These are phyloP conservation scores for Pempheris klunzingeri DNA, from an alignment of 2,797 vertebrate genomes.

Conservation along the genomic window DNA sequence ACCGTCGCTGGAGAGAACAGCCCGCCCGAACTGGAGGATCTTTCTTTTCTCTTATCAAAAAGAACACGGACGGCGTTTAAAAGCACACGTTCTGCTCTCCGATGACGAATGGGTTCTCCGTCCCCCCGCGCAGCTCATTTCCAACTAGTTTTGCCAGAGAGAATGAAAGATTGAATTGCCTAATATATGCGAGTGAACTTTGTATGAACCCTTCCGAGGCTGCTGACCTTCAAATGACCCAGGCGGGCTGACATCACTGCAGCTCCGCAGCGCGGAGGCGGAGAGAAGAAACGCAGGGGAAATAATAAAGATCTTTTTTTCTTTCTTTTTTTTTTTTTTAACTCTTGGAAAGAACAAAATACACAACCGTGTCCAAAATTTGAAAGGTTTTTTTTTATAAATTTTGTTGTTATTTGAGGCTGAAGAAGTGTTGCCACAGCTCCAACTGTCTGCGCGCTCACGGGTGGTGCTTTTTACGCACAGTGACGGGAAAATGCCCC, in stretches of 20 bases:
- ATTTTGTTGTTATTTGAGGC: not conserved
- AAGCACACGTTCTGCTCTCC: conserved; percentile 82
- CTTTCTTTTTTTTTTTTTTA: not conserved
- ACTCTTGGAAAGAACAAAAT: conserved; percentile 39
- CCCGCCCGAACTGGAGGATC: conserved; percentile 39
- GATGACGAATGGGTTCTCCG: conserved; percentile 90
- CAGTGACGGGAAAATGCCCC: not conserved
- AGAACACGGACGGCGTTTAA: conserved; percentile 67
- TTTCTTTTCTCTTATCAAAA: conserved; percentile 49
- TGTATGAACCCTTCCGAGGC: conserved; percentile 97
- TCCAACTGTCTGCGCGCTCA: not conserved
- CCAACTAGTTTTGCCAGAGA: conserved; percentile 94
- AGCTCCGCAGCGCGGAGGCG: conserved; percentile 75
- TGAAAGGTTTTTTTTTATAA: not conserved
- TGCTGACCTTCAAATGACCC: conserved; percentile 99
- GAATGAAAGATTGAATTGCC: conserved; percentile 98
- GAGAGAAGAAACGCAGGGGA: conserved; percentile 68
- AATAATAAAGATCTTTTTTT: conserved; percentile 1
- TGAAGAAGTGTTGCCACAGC: not conserved
- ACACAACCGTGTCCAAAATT: not conserved
- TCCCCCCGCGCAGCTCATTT: conserved; percentile 93
- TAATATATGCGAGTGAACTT: conserved; percentile 99
- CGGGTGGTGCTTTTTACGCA: not conserved
- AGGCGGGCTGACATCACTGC: conserved; percentile 95
- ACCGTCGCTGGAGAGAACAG: conserved; percentile 25